Conservation (phyloP, 2,888 invertebrate genomes). For the Amphipoea oculea region DNA sequence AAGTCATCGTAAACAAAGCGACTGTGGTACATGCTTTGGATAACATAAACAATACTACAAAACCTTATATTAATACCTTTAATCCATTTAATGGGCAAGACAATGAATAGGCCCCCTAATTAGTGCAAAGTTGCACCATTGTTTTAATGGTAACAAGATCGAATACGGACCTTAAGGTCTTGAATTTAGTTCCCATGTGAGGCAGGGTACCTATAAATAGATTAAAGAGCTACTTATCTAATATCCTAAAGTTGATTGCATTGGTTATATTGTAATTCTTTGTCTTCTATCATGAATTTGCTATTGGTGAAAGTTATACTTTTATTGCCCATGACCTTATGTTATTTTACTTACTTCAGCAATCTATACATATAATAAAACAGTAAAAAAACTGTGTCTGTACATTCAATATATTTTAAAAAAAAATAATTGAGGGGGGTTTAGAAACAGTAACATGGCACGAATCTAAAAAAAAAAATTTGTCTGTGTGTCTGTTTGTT, state of each 20-base stretch:
- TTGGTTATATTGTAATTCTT: not conserved
- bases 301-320: not conserved
- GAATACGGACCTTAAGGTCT: slow-evolving; percentile 17
- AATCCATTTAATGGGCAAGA: slow-evolving; percentile 32
- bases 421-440: no score
- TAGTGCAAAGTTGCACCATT: slow-evolving; percentile 37
- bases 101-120: slow-evolving; percentile 54
- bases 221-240: not conserved
- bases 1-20: slow-evolving; percentile 1
- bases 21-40: not conserved
- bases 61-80: slow-evolving; percentile 5
- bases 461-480: no score
- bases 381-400: no score
- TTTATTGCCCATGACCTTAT: not conserved
- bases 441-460: no score
- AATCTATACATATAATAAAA: no score
- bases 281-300: no score
- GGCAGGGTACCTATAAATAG: not conserved
- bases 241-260: not conserved
- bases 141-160: slow-evolving; percentile 45
- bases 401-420: no score
- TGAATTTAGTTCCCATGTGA: slow-evolving; percentile 6
- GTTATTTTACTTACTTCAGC: not conserved
- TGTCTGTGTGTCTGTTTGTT: no score
- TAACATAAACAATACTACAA: slow-evolving; percentile 24